phyloP scores from a whole-genome alignment of 2,888 invertebrate species.

The Sminthurinus aureus region DNA sequence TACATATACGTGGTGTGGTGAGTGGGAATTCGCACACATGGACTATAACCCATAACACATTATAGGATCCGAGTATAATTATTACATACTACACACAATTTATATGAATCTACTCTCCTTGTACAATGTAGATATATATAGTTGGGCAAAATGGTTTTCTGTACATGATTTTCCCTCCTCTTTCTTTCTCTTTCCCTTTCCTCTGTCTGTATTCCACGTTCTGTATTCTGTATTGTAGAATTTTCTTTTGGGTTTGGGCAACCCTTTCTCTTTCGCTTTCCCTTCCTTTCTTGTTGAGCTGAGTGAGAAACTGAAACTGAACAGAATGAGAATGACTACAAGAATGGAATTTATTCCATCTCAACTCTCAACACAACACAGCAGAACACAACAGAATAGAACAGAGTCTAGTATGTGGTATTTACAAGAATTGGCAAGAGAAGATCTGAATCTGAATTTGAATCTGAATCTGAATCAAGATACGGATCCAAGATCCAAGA shows the following conservation, averaged over 20 bases:
- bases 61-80: not conserved
- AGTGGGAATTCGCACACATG: not conserved
- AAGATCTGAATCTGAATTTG: no score
- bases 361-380: not conserved
- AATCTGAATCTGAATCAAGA: no score
- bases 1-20: not conserved
- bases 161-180: no score
- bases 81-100: not conserved
- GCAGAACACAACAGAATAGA: not conserved
- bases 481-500: no score
- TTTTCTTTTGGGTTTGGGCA: not conserved
- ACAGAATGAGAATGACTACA: not conserved
- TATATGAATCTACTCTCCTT: no score
- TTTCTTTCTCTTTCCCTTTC: no score
- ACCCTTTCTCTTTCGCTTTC: not conserved
- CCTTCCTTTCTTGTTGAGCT: no score
- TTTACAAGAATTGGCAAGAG: no score
- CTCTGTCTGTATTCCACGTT: no score
- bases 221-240: no score
- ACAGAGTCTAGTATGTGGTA: not conserved
- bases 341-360: not conserved
- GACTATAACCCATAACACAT: not conserved
- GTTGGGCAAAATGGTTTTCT: not conserved
- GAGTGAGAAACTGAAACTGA: not conserved
- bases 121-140: not conserved